Evolutionary conservation across 2,113 vertebrate species (phyloP), one percentile per base, ranked within the genome.

Genomic region (Neogobius melanostomus): DNA sequence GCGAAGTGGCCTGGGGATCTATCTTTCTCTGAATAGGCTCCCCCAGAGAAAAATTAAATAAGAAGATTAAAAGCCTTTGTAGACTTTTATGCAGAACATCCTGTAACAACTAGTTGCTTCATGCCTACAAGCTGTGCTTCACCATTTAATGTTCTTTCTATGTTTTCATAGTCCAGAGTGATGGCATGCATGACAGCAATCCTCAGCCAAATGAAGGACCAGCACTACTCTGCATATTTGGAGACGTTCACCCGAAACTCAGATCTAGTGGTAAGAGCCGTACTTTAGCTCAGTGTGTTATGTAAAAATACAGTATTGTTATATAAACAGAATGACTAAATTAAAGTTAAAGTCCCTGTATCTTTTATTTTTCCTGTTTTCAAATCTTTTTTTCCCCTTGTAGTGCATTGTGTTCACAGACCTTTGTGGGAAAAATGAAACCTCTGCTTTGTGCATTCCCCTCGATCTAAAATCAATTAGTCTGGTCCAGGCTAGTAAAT

Each of bases 161-260:
- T 11, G 17, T 63, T 28, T 75, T 28, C 75, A 15, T 47, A 99
- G 98, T 97, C 96, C 85, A 93, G 95, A 74, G 98, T 98, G 81
- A 97, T 99, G 71, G 97, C 96, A 0, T 99, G 96, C 74, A 99
- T 99, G 98, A 99, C 98, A 36, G 98, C 98, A 0, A 96, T 98
- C 80, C 92, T 99, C 71, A 93, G 94, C 80, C 98, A 99, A 92
- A 99, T 99, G 98, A 92, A 83, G 0, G 94, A 98, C 84, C 94
- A 89, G 48, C 98, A 98, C 90, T 99, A 99, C 57, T 92, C 93
- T 3, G 83, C 86, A 43, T 99, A 98, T 83, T 95, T 98, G 36
- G 96, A 98, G 87, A 98, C 94, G 21, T 99, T 99, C 87, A 87
- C 91, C 42, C 92, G 91, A 59, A 95, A 82, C 71, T 87, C 91